Evolutionary conservation across 2,113 vertebrate species (phyloP), one percentile per base, ranked within the genome.

Genomic region (Mesoclemmys tuberculata): DNA sequence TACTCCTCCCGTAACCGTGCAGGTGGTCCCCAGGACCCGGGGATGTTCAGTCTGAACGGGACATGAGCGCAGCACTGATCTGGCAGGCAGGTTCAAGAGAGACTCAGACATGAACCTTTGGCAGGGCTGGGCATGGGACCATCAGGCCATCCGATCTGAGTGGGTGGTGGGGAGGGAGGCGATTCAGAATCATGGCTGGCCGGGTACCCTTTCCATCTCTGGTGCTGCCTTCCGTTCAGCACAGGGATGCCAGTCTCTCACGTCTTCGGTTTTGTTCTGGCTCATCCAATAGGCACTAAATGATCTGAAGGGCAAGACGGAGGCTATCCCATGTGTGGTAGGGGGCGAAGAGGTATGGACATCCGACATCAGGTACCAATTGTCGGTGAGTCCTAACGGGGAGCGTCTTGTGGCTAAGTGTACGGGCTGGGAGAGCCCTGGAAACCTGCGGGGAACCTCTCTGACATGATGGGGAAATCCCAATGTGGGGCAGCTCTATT

Each of bases 331-430:
- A 0, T 99, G 99, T 2, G 98, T 99, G 90, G 97, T 99, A 0
- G 99, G 99, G 8, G 99, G 99, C 3, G 98, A 99, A 80, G 98
- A 98, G 46, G 98, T 99, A 86, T 99, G 99, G 99, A 99, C 99
- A 0, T 89, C 96, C 0, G 97, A 99, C 0, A 91, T 99, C 96
- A 96, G 87, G 95, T 99, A 99, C 94, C 99, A 99, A 97, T 90
- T 99, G 27, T 99, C 98, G 92, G 99, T 99, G 97, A 99, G 99
- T 98, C 27, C 16, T 7, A 22, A 2, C 1, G 2, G n/a, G 27
- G 54, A 52, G 3, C 5, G 29, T n/a, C 14, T 38, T 21, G 4
- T 22, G 4, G 6, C 55, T 19, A 38, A 31, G 3, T 68, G 35
- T 35, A 35, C 3, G 8, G 61, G 35, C 61, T 68, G 35, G 61